Evolutionary conservation across 2,113 vertebrate genomes (phyloP), one percentile per base, ranked within the genome.

Genomic region (Sinocyclocheilus maitianheensis): DNA sequence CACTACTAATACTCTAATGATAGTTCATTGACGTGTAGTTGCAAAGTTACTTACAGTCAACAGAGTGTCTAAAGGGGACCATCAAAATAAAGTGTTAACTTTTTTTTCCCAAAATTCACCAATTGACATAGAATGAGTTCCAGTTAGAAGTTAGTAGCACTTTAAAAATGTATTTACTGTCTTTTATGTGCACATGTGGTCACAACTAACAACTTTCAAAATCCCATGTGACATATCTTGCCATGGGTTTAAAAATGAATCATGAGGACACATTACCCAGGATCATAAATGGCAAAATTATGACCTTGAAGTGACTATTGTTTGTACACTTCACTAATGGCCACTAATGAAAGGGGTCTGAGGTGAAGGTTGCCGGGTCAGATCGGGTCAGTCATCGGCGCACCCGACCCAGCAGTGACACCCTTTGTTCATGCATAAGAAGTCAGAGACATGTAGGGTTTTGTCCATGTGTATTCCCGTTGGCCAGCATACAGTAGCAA

Each of bases 381-480:
- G 24, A 26, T 53, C 51, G 51, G 51, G 51, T 53, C n/a, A 63
- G 63, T 30, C 24, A 34, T 69, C 46, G 3, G 46, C 46, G 2
- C 46, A 48, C 46, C 11, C 11, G 11, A 3, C 46, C 2, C 65
- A 18, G 13, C 51, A 55, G 16, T 55, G 14, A 55, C 16, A 18
- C 5, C 14, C 5, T 55, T 55, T 18, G 53, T 55, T 16, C 53
- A 69, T 10, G 14, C 14, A 4, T 30, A 71, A 7, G 67, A 71
- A 37, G 65, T 3, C 26, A 34, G 26, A 60, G 20, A 8, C n/a
- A 79, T 63, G 43, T 3, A 30, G 46, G 48, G 34, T 43, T 69
- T 81, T 71, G 81, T 30, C 77, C 55, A 26, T 67, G 87, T 83
- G 69, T 30, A 5, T 58, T 55, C 20, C 58, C 10, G 2, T 62